phyloP scores from a whole-genome alignment of 1,140 invertebrate species.

The Galleria mellonella region DNA sequence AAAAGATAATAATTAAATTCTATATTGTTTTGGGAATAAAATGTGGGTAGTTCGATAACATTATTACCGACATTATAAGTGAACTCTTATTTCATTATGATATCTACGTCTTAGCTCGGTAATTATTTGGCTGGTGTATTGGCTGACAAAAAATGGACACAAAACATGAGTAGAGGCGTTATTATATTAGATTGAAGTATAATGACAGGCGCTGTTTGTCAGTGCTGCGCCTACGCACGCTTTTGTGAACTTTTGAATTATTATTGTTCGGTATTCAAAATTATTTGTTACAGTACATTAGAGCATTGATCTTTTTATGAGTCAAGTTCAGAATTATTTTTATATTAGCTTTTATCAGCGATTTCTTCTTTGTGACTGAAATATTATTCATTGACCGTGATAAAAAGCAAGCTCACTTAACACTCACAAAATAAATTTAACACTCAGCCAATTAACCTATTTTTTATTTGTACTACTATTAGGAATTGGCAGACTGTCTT shows the following conservation, averaged over 20 bases:
- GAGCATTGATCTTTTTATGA: slow-evolving; percentile 8
- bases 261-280: not conserved
- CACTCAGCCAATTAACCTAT: too few relatives aligned
- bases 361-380: too few relatives aligned
- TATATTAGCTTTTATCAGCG: too few relatives aligned
- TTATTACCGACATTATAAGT: too few relatives aligned
- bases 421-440: too few relatives aligned
- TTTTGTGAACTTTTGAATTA: slow-evolving; percentile 4
- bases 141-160: slow-evolving; percentile 18
- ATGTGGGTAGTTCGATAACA: too few relatives aligned
- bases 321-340: slow-evolving; percentile 1
- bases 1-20: too few relatives aligned
- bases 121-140: slow-evolving; percentile 14
- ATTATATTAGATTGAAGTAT: slow-evolving; percentile 52
- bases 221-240: slow-evolving; percentile 33
- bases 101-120: slow-evolving; percentile 1
- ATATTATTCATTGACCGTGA: too few relatives aligned
- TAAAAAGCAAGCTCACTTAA: too few relatives aligned
- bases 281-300: slow-evolving; percentile 1
- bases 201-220: slow-evolving; percentile 41
- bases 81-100: not conserved
- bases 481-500: too few relatives aligned
- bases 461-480: too few relatives aligned
- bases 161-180: slow-evolving; percentile 28
- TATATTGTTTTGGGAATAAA: too few relatives aligned